Percentiles rank a stretch among this genome's conserved stretches.
These are phyloP conservation scores for Podarcis lilfordi DNA, from an alignment of 2,797 vertebrate species.

Conservation along the genomic window DNA sequence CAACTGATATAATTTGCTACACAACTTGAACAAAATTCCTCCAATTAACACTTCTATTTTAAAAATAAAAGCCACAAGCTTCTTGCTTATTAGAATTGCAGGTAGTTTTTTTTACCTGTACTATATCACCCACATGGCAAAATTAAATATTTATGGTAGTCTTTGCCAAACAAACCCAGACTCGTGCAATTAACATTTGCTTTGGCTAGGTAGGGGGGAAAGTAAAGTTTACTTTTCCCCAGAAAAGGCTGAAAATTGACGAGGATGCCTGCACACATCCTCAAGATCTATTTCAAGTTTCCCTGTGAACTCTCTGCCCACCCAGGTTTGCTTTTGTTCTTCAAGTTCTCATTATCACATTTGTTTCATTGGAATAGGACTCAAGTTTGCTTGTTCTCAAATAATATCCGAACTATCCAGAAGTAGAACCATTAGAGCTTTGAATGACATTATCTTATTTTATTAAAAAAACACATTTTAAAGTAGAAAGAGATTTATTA, in stretches of 20 bases:
- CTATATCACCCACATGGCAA: not conserved
- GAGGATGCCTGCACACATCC: not conserved
- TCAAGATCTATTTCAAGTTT: not conserved
- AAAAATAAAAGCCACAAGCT: not conserved
- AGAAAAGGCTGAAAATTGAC: not conserved
- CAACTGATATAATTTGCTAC: not conserved
- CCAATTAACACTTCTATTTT: not conserved
- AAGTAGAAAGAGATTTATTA: not conserved
- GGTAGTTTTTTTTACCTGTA: not conserved
- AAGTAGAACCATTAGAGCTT: accelerated
- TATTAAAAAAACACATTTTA: not conserved
- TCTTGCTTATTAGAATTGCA: not conserved
- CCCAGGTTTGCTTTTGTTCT: not conserved
- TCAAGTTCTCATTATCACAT: accelerated
- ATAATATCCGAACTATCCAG: not conserved
- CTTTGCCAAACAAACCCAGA: not conserved
- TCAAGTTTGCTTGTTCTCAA: not conserved
- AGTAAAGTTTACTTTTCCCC: not conserved
- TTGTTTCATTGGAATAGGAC: not conserved
- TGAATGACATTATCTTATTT: too few relatives aligned
- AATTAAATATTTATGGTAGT: not conserved
- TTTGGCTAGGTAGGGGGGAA: not conserved
- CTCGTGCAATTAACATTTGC: not conserved
- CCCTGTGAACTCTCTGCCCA: not conserved
- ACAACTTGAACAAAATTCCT: not conserved